Conservation (phyloP, 1,140 invertebrate species). For the Nephotettix cincticeps region DNA sequence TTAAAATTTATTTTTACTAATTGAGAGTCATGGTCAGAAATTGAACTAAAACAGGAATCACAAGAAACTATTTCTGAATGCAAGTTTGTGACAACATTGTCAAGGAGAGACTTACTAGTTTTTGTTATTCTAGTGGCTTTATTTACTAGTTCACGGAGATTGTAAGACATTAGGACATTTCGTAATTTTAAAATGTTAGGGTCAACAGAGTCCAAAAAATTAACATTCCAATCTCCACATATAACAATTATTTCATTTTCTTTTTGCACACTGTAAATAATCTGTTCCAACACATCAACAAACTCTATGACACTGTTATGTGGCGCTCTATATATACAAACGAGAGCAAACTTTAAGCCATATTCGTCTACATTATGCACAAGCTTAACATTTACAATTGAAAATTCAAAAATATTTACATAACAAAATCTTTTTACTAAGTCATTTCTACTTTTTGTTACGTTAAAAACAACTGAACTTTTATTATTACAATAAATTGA, state of each 20-base stretch:
- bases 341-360: not conserved
- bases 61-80: too few species aligned
- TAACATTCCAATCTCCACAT: not conserved
- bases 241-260: not conserved
- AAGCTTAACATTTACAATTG: not conserved
- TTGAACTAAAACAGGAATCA: too few species aligned
- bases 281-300: not conserved
- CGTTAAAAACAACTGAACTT: not conserved
- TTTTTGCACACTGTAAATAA: not conserved
- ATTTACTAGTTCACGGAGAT: too few species aligned
- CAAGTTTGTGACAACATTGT: too few species aligned
- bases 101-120: too few species aligned
- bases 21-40: too few species aligned
- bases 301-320: not conserved
- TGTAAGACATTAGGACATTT: not conserved
- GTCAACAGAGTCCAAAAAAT: not conserved
- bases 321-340: not conserved
- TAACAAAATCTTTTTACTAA: not conserved
- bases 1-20: too few species aligned
- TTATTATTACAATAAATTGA: not conserved
- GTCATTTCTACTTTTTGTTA: not conserved
- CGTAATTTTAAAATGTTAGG: not conserved
- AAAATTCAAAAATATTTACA: not conserved
- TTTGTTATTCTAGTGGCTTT: too few species aligned
- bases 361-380: not conserved